These are phyloP conservation scores for Pampusana beccarii DNA, from an alignment of 2,113 vertebrate genomes.

Conservation along the genomic window DNA sequence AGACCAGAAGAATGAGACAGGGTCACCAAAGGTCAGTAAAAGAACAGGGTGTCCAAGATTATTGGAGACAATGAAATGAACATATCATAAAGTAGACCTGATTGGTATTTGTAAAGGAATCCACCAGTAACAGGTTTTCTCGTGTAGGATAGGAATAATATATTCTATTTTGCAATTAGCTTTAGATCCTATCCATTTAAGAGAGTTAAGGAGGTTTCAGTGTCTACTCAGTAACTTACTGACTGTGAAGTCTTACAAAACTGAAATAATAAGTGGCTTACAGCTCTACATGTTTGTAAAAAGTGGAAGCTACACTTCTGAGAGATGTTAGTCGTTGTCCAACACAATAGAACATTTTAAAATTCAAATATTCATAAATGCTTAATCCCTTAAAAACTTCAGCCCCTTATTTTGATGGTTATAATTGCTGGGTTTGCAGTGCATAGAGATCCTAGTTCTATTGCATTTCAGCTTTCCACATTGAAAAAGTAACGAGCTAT, in stretches of 20 bases:
- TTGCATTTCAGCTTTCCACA: not conserved
- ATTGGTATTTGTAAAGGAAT: constrained; percentile 67
- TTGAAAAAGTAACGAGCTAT: not conserved
- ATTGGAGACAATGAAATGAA: constrained; percentile 78
- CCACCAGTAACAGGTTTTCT: constrained; percentile 34
- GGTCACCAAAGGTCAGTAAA: constrained; percentile 78
- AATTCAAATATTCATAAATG: not conserved
- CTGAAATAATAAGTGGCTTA: not conserved
- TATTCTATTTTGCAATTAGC: not conserved
- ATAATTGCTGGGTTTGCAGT: not conserved
- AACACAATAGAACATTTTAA: not conserved
- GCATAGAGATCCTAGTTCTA: not conserved
- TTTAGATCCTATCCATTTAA: not conserved
- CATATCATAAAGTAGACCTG: constrained; percentile 74
- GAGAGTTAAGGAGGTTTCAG: not conserved
- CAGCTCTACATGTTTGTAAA: not conserved
- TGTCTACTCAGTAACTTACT: not conserved
- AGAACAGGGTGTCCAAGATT: constrained; percentile 73
- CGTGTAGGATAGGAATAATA: not conserved
- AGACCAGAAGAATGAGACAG: constrained; percentile 82
- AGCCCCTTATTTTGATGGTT: not conserved
- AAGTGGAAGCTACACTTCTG: not conserved
- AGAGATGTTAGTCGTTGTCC: not conserved
- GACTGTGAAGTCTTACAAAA: not conserved
- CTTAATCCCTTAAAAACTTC: not conserved